A percentile compares a stretch with the other conserved stretches of the same genome.
phyloP scores from a whole-genome alignment of 2,113 vertebrate species.

The Aspidoscelis tigris region DNA sequence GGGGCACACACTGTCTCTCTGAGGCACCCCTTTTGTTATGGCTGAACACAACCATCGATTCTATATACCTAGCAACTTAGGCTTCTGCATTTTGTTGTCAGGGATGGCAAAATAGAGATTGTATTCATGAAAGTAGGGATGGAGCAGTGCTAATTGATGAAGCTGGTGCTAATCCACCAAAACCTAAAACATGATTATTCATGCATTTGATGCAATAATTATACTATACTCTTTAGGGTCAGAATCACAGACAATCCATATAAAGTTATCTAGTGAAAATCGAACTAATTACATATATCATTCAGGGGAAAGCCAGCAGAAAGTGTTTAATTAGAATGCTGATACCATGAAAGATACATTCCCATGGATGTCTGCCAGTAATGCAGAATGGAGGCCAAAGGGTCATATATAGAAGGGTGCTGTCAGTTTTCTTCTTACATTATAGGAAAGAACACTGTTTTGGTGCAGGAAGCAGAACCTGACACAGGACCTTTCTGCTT shows the following conservation, averaged over 20 bases:
- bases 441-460: background rate
- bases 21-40: too few species aligned
- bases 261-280: background rate
- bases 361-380: background rate
- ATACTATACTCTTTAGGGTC: background rate
- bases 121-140: background rate
- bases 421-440: background rate
- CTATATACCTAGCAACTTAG: background rate
- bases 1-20: too few species aligned
- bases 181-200: background rate
- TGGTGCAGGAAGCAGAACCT: background rate
- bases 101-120: background rate
- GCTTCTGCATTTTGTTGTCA: background rate
- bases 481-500: too few species aligned
- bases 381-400: background rate
- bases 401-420: background rate
- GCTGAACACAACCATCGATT: too few species aligned
- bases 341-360: background rate
- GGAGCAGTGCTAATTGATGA: too few species aligned
- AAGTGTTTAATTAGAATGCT: background rate
- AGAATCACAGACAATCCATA: background rate
- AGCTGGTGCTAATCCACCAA: too few species aligned
- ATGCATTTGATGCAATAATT: background rate
- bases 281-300: background rate
- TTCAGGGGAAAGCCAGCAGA: background rate